Base-by-base conservation (phyloP, 30 jellyfish, hydroid and myxozoan genomes). In the Hydractinia echinata region DNA sequence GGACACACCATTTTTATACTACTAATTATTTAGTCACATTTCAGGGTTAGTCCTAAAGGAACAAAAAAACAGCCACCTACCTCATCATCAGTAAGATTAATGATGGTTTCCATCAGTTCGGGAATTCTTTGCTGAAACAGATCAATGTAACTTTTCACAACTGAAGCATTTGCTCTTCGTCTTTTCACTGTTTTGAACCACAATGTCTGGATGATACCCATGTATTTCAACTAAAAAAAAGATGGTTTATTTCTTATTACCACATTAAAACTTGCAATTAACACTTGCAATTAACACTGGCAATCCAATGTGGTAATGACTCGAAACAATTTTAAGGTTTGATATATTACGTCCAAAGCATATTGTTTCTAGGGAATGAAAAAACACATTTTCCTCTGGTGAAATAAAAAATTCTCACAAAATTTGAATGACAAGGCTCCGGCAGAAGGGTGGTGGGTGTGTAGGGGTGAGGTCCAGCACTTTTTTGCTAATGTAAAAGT, bases 181-280 rank as follows among this genome's bases (percentile, higher is more conserved):
- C 66, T 83, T 76, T 84, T 92, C 49, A 86, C 95, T 52, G 96
- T 92, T 77, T 92, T 88, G 73, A 92, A 92, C 98, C 98, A 92
- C 4, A 92, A 81, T 4, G 61, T 56, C 67, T 92, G 97, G 69
- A 92, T 81, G 73, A 83, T 79, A 4, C 96, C 96, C 81, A 92
- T 78, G 69, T 87, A 84, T 67, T 87, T 78, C 80, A 92, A 52
- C 98, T 92, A 72, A 7, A 82, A 76, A 39, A 56, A 48, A 10
- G 66, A 15, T 14, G 44, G 50, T 8, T 7, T 1, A 51, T 49
- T 71, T 67, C 51, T 13, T 20, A 67, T 20, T 11, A 20, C 50
- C n/a, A 21, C 51, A 30, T 30, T 30, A 30, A 30, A 30, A 30
- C 44, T 30, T 30, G 44, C 44, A 30, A 30, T n/a, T n/a, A n/a